Percentiles rank a stretch among this genome's conserved stretches.
Evolutionary conservation across 64 coral and sea anemone genomes (phyloP).

Genomic region (Cladopsammia gracilis): DNA sequence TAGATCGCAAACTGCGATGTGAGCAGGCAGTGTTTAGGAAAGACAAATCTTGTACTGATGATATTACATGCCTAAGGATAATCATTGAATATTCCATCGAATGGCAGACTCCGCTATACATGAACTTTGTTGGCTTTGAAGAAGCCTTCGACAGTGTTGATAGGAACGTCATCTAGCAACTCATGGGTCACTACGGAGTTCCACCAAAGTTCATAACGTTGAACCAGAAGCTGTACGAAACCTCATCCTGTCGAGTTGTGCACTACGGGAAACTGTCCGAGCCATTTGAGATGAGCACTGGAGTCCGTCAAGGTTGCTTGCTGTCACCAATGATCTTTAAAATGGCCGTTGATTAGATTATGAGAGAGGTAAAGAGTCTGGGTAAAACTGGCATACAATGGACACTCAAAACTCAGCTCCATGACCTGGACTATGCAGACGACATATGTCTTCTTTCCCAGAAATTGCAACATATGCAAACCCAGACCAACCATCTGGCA

Average conservation of each 20-base stretch:
- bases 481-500: conserved; percentile 2
- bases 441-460: conserved; percentile 15
- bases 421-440: conserved; percentile 49
- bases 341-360: not conserved
- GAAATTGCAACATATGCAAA: conserved; percentile 43
- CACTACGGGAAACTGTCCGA: not conserved
- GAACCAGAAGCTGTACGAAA: conserved; percentile 9
- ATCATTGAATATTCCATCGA: conserved; percentile 8
- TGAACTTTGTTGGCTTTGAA: conserved; percentile 14
- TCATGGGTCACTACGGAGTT: conserved; percentile 30
- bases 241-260: not conserved
- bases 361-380: conserved; percentile 9
- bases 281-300: too few relatives aligned
- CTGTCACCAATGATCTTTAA: conserved; percentile 2
- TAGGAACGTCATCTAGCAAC: not conserved
- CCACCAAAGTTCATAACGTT: conserved; percentile 35
- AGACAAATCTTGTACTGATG: conserved; percentile 22
- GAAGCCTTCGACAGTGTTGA: conserved; percentile 46
- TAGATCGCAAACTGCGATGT: not conserved
- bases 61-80: not conserved
- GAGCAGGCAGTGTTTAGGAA: conserved; percentile 23
- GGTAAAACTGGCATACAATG: conserved; percentile 47
- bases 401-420: conserved; percentile 26
- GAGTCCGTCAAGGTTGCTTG: conserved; percentile 1
- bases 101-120: conserved; percentile 15